phyloP scores from a whole-genome alignment of 2,113 vertebrate species.

The Rhinichthys klamathensis region DNA sequence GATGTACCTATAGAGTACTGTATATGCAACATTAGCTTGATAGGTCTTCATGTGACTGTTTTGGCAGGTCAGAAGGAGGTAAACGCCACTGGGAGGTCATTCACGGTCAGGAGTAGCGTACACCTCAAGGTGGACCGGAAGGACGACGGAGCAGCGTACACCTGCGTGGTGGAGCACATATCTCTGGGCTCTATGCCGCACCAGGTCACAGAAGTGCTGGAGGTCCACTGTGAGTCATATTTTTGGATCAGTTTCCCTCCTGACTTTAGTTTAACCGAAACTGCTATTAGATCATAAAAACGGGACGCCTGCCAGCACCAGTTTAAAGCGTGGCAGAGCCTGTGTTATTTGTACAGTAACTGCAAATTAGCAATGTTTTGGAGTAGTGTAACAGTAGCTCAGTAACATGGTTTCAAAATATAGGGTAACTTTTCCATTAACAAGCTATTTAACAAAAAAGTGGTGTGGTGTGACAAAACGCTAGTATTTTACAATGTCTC shows the following conservation, averaged over 20 bases:
- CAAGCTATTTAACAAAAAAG: neutral
- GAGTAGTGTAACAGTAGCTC: neutral
- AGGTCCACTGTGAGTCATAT: conserved; percentile 94
- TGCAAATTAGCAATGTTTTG: neutral
- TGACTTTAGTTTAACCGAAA: neutral
- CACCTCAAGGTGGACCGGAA: conserved; percentile 88
- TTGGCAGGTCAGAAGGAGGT: conserved; percentile 85
- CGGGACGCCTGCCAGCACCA: neutral
- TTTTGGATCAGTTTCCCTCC: conserved; percentile 8
- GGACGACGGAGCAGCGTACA: conserved; percentile 89
- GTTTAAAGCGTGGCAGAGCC: neutral
- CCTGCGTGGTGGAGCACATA: conserved; percentile 94
- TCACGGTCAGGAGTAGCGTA: conserved; percentile 89
- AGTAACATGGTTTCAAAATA: neutral
- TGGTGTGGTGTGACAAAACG: neutral
- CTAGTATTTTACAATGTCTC: neutral
- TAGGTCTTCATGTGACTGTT: conserved; percentile 66
- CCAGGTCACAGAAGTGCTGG: conserved; percentile 93
- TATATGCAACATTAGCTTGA: neutral
- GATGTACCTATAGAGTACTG: neutral
- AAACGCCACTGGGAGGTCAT: conserved; percentile 89
- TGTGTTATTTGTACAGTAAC: neutral
- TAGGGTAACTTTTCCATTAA: neutral
- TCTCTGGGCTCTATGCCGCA: conserved; percentile 88
- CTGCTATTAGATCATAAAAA: neutral